A percentile compares a stretch with the other conserved stretches of the same genome.
Evolutionary conservation across 2,113 vertebrate species (phyloP).

Genomic region (Tetrao urogallus): DNA sequence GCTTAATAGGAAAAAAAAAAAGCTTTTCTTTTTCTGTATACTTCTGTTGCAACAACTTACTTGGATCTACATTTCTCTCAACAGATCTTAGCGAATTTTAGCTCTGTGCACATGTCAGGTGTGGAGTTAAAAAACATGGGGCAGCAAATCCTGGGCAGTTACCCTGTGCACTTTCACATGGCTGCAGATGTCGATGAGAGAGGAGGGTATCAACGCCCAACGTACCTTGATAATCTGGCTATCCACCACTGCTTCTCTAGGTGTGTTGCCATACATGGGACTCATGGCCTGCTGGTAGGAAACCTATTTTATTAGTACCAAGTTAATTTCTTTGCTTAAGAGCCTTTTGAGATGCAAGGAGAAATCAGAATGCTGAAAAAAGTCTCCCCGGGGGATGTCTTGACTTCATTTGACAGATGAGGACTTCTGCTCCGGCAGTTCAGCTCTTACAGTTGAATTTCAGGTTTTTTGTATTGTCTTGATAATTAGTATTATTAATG

Average conservation of each 20-base stretch:
- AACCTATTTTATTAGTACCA: background rate
- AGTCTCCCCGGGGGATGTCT: background rate
- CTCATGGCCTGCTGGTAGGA: conserved; percentile 74
- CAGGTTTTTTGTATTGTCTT: background rate
- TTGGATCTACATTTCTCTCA: conserved; percentile 16
- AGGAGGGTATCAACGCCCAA: background rate
- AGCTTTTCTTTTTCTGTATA: background rate
- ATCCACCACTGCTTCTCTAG: conserved; percentile 71
- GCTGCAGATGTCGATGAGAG: conserved; percentile 48
- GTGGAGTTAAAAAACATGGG: conserved; percentile 43
- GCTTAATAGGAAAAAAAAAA: background rate
- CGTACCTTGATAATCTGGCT: background rate
- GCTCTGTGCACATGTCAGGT: conserved; percentile 56
- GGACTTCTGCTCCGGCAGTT: background rate
- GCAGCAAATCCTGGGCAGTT: conserved; percentile 45
- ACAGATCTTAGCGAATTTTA: conserved; percentile 69
- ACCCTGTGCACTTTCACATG: conserved; percentile 52
- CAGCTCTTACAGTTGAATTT: background rate
- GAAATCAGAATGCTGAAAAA: background rate
- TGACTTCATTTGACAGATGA: background rate
- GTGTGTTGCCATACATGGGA: conserved; percentile 59
- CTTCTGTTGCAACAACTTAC: background rate
- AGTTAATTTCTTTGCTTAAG: background rate
- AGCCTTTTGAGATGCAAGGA: background rate
- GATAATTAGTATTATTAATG: background rate